Conservation (phyloP, 2,888 invertebrate species). For the Drosophila cognata region DNA sequence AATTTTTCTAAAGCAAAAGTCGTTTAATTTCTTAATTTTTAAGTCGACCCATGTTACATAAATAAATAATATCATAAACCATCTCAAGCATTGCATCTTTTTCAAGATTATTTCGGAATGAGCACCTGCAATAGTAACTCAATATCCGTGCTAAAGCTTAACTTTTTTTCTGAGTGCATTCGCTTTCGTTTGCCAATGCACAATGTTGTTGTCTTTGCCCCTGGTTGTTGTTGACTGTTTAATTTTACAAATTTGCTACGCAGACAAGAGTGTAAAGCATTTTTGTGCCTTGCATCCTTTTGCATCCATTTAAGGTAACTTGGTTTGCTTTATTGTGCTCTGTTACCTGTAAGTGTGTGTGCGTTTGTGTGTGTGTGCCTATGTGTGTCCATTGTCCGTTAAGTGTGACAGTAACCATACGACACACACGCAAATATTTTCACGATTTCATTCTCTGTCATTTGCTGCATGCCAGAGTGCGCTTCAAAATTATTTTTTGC, state of each 20-base stretch:
- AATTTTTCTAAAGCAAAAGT: neutral
- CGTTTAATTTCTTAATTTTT: neutral
- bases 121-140: neutral
- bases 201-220: conserved; percentile 46
- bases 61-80: neutral
- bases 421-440: conserved; percentile 84
- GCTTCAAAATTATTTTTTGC: conserved; percentile 82
- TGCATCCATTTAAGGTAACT: conserved; percentile 74
- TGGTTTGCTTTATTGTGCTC: conserved; percentile 31
- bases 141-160: fast-evolving
- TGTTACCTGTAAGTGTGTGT: conserved; percentile 26
- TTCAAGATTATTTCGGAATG: neutral
- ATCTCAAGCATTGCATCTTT: neutral
- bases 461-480: conserved; percentile 84
- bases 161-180: neutral
- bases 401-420: conserved; percentile 82
- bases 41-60: neutral
- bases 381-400: conserved; percentile 53
- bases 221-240: conserved; percentile 73
- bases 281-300: conserved; percentile 63
- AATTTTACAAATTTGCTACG: conserved; percentile 82
- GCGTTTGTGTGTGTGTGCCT: conserved; percentile 8
- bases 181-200: conserved; percentile 19
- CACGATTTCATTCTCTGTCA: conserved; percentile 84
- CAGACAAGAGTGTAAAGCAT: conserved; percentile 69